These are phyloP conservation scores for Papio anubis DNA, from an alignment of 2,113 vertebrate genomes.

Conservation along the genomic window DNA sequence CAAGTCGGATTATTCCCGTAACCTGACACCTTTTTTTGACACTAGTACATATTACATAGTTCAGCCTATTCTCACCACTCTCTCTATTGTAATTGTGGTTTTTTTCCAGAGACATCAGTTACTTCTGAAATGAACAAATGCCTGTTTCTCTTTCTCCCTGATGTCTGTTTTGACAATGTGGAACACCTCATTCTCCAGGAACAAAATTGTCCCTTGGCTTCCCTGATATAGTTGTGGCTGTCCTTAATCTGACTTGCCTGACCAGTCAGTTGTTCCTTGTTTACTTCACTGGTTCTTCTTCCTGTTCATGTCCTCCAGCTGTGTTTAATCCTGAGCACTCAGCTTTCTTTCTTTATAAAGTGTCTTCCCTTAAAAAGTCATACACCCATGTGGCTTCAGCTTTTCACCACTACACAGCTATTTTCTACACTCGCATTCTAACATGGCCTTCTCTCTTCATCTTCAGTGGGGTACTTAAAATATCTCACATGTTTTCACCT, in stretches of 20 bases:
- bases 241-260: neutral
- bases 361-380: neutral
- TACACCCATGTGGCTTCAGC: neutral
- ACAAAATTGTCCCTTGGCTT: neutral
- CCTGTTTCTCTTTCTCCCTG: neutral
- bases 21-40: neutral
- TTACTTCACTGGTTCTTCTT: slow-evolving; percentile 7
- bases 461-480: neutral
- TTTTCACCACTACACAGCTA: neutral
- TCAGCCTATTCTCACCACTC: neutral
- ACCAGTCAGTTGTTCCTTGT: neutral
- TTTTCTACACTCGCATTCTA: neutral
- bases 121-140: neutral
- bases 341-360: neutral
- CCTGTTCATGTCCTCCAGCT: neutral
- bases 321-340: neutral
- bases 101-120: neutral
- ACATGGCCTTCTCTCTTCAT: neutral
- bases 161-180: neutral
- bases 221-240: neutral
- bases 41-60: neutral
- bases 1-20: neutral
- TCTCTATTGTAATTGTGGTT: neutral
- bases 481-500: neutral
- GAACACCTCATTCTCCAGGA: neutral